Evolutionary conservation across 2,888 invertebrate species (phyloP).

Genomic region (Melieria omissa): DNA sequence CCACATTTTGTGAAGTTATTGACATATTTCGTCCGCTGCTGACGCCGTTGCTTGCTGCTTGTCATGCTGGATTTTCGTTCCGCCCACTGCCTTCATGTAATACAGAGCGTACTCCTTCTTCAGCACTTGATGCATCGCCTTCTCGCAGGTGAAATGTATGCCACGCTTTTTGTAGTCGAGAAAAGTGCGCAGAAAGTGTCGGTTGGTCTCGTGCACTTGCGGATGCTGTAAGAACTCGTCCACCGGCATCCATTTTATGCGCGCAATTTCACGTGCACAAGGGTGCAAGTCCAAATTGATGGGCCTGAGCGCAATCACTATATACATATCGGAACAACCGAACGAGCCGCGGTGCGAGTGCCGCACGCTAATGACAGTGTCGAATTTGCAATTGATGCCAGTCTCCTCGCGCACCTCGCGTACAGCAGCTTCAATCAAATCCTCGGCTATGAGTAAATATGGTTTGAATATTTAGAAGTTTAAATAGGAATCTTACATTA

Average conservation of each 20-base stretch:
- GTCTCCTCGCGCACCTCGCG: constrained; percentile 94
- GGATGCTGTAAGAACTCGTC: constrained; percentile 78
- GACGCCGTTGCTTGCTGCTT: too few species aligned
- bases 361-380: constrained; percentile 79
- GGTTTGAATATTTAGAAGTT: neutral
- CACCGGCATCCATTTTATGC: constrained; percentile 85
- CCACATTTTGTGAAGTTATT: too few species aligned
- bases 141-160: constrained; percentile 71
- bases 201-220: constrained; percentile 78
- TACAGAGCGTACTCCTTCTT: constrained; percentile 62
- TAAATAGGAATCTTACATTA: neutral
- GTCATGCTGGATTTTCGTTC: too few species aligned
- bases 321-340: constrained; percentile 88
- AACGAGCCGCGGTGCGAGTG: constrained; percentile 82
- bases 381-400: constrained; percentile 80
- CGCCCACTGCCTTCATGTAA: constrained; percentile 51
- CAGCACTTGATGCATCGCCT: constrained; percentile 64
- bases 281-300: constrained; percentile 72
- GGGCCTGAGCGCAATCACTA: constrained; percentile 80
- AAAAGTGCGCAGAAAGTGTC: constrained; percentile 75
- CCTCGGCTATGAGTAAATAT: constrained; percentile 74
- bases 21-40: too few species aligned
- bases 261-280: constrained; percentile 81
- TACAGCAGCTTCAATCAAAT: constrained; percentile 81
- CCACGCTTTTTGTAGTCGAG: constrained; percentile 74